These are phyloP conservation scores for Spondyliosoma cantharus DNA, from an alignment of 2,797 vertebrate species.

Conservation along the genomic window DNA sequence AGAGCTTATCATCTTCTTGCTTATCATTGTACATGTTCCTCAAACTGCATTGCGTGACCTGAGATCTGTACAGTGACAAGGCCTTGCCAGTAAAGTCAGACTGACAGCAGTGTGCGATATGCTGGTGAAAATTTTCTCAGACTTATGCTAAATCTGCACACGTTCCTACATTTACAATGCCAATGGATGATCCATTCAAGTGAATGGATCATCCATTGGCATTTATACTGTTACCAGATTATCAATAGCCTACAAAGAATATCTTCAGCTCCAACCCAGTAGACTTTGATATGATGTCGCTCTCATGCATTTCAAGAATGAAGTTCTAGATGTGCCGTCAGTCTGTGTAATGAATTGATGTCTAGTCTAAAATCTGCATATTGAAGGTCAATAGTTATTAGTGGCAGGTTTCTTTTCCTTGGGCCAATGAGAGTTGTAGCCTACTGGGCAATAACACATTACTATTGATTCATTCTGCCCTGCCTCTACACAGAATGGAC, in stretches of 20 bases:
- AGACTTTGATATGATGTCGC: no score
- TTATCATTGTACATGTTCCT: neutral
- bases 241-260: neutral
- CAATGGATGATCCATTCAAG: neutral
- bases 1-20: neutral
- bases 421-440: no score
- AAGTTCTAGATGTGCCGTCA: neutral
- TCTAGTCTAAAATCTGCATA: neutral
- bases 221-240: neutral
- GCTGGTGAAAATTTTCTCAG: constrained; percentile 29
- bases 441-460: no score
- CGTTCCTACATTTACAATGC: neutral
- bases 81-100: constrained; percentile 11
- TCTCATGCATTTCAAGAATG: neutral
- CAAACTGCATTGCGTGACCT: neutral
- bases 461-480: no score
- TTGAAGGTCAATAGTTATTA: no score
- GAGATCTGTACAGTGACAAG: neutral
- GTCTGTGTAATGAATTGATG: neutral
- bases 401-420: no score
- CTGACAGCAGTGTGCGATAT: constrained; percentile 46
- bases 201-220: neutral
- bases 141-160: constrained; percentile 8
- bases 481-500: no score
- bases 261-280: neutral